A percentile compares a stretch with the other conserved stretches of the same genome.
Evolutionary conservation across 2,797 vertebrate species (phyloP).

Genomic region (Tapirus indicus): DNA sequence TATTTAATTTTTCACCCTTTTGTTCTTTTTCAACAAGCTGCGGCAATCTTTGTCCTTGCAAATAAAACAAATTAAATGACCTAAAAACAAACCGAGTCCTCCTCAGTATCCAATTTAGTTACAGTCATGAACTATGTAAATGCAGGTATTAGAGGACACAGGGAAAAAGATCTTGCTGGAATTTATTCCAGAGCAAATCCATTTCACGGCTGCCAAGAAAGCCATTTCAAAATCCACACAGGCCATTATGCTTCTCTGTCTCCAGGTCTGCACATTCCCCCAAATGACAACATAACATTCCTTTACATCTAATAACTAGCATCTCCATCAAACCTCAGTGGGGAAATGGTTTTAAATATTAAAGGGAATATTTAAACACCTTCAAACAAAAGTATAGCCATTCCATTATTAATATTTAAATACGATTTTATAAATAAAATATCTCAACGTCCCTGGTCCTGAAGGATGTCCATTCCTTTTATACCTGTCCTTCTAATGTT

Average conservation of each 20-base stretch:
- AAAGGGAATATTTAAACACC: background rate
- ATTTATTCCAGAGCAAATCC: fast-evolving
- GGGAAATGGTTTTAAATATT: background rate
- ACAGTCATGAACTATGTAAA: background rate
- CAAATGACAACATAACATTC: background rate
- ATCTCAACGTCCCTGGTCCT: fast-evolving
- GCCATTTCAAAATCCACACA: no score
- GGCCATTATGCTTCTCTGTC: fast-evolving
- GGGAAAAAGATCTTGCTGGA: no score
- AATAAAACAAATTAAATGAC: background rate
- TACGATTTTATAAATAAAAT: background rate
- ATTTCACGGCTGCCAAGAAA: fast-evolving
- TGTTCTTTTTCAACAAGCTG: background rate
- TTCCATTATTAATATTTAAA: background rate
- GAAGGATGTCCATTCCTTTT: background rate
- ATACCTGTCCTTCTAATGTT: background rate
- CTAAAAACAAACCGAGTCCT: background rate
- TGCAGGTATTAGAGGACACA: no score
- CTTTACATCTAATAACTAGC: background rate
- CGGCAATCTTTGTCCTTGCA: background rate
- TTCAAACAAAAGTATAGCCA: background rate
- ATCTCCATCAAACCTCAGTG: background rate
- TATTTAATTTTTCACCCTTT: background rate
- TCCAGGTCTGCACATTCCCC: fast-evolving
- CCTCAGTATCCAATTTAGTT: background rate